Base-by-base conservation (phyloP, 2,113 vertebrate genomes). In the Phoxinus phoxinus region DNA sequence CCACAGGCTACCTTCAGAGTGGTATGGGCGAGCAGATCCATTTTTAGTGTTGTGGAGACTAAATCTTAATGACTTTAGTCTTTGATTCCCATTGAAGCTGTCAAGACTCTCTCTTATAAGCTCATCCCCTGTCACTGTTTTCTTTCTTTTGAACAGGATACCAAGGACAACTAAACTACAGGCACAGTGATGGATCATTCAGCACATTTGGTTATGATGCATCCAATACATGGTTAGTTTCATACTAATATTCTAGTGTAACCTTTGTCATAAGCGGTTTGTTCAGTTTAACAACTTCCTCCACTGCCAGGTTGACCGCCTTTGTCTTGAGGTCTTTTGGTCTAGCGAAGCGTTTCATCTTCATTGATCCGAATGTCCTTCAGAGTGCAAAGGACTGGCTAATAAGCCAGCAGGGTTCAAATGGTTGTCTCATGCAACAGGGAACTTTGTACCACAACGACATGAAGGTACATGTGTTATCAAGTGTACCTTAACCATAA, bases 211-310 rank as follows among this genome's bases (percentile, higher is more conserved):
- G n/a, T 25, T 71, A 90, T 12, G 92, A 92, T 82, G 11, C 53
- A 0, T 95, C 94, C 4, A 98, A 97, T 76, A 98, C 96, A 30
- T 98, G 97, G 97, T 98, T 92, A 95, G 95, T 83, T n/a, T n/a
- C 3, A 0, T 23, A 3, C 8, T n/a, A n/a, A n/a, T n/a, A 9
- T 48, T 13, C 3, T 46, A 9, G 13, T 41, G 9, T 2, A 0
- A 1, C 8, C 0, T 65, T 6, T 13, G 12, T 4, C 48, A 13
- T 0, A 3, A 13, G 11, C 4, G 11, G 11, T 13, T 23, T 2
- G 7, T 3, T 48, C 0, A 0, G 4, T 63, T 25, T 27, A 15
- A 74, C 11, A 1, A n/a, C 1, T n/a, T 8, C 3, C 32, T 51
- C 15, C 65, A n/a, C 87, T 21, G 41, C 67, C 89, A 97, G 96